Conservation (phyloP, 2,797 vertebrate genomes). For the Todus mexicanus region DNA sequence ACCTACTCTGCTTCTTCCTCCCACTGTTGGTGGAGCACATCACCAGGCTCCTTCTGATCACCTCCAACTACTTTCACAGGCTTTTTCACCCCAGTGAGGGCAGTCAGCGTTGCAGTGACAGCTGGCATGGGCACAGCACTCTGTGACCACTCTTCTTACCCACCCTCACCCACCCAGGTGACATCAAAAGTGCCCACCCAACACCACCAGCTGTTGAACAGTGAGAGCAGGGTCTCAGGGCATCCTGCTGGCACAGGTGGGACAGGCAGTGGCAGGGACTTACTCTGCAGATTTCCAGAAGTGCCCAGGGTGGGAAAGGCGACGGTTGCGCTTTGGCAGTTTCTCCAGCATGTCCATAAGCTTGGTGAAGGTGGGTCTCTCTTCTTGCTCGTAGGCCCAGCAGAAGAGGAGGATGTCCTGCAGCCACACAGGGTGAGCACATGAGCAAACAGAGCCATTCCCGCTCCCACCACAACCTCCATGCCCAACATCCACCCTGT, state of each 20-base stretch:
- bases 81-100: background rate
- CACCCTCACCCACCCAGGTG: background rate
- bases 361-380: slow-evolving; percentile 96
- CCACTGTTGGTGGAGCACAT: rapidly evolving
- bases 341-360: slow-evolving; percentile 99
- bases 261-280: slow-evolving; percentile 50
- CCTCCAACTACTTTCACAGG: background rate
- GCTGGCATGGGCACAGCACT: background rate
- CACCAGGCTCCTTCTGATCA: background rate
- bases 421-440: rapidly evolving
- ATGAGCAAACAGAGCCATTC: background rate
- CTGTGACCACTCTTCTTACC: background rate
- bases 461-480: no score
- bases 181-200: background rate
- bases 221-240: background rate
- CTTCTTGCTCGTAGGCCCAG: slow-evolving; percentile 94
- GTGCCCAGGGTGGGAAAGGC: slow-evolving; percentile 97
- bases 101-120: background rate
- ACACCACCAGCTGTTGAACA: rapidly evolving
- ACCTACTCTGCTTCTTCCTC: background rate
- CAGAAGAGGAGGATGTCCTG: slow-evolving; percentile 98
- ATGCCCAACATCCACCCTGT: rapidly evolving
- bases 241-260: rapidly evolving
- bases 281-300: slow-evolving; percentile 99
- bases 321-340: slow-evolving; percentile 98